Evolutionary conservation across 2,113 vertebrate genomes (phyloP), one percentile per base, ranked within the genome.

Genomic region (Pelobates fuscus): DNA sequence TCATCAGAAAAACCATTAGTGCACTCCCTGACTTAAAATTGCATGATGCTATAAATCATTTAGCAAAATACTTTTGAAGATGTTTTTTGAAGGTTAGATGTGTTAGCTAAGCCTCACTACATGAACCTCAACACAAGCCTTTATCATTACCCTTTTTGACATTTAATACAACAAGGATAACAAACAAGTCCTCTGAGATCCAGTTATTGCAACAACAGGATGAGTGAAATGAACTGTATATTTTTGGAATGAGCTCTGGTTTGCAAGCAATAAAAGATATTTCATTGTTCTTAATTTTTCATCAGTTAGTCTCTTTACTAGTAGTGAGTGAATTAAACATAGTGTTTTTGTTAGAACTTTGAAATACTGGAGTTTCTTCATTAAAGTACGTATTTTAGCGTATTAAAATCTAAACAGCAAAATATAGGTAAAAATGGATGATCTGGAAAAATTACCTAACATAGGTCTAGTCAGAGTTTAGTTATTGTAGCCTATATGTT

Each of bases 31-130:
- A 84, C 67, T 80, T 95, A 94, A 96, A 96, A 95, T 94, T 97
- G 88, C 88, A 95, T 94, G 93, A 92, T 91, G 79, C 69, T 79
- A 94, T 96, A 92, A 95, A 96, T 96, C 87, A 94, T 96, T 96
- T 80, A 96, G 79, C 72, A 84, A 83, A 76, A 29, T 44, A 83
- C 85, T 91, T 90, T 88, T 82, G 77, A 90, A 92, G 89, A 88
- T 86, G 78, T 92, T 78, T 88, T 86, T 79, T 87, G 86, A 90
- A 91, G 85, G 88, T 83, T 90, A 88, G 82, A 71, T 72, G 59
- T 83, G 85, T 86, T 89, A 87, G 68, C 80, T 85, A 88, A 90
- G 85, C 86, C 86, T 78, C 37, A 81, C 83, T 81, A 81, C 82
- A 82, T 71, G 78, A 84, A 2, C 18, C 57, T 84, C 77, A 24